Percentiles rank a stretch among this genome's conserved stretches.
These are phyloP conservation scores for Nymphalis io DNA, from an alignment of 1,140 invertebrate genomes.

Conservation along the genomic window DNA sequence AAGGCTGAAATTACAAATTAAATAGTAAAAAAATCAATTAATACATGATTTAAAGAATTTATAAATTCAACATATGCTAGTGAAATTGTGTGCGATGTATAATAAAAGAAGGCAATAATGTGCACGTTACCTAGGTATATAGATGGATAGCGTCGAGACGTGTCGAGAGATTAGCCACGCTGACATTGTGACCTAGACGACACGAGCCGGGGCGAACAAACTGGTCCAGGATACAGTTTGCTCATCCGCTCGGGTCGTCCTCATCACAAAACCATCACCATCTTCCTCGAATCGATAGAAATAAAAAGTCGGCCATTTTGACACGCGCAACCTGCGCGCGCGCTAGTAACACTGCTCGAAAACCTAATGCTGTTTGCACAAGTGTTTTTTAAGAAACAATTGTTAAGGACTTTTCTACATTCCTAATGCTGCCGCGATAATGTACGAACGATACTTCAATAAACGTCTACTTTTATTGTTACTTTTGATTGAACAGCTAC, in stretches of 20 bases:
- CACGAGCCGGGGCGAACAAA: conserved; percentile 81
- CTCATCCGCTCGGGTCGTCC: conserved; percentile 79
- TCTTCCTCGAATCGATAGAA: background rate
- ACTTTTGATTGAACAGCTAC: background rate
- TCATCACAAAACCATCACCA: conserved; percentile 33
- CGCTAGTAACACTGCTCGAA: conserved; percentile 52
- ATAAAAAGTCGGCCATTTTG: conserved; percentile 25
- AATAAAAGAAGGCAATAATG: background rate
- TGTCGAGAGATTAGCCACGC: conserved; percentile 32
- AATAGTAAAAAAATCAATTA: background rate
- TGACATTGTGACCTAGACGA: conserved; percentile 60
- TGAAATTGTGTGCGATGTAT: background rate
- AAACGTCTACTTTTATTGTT: conserved; percentile 36
- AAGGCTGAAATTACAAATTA: too few species aligned
- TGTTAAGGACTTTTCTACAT: conserved; percentile 75
- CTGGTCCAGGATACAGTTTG: conserved; percentile 73
- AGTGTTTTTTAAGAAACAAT: conserved; percentile 76
- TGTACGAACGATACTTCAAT: conserved; percentile 32
- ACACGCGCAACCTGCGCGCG: conserved; percentile 48
- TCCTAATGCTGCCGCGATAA: conserved; percentile 52
- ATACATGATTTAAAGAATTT: background rate
- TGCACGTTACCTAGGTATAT: background rate
- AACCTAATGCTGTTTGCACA: conserved; percentile 69
- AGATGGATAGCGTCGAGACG: conserved; percentile 21
- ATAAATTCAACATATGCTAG: background rate